phyloP scores from a whole-genome alignment of 2,113 vertebrate genomes.

The Nannospalax galili region DNA sequence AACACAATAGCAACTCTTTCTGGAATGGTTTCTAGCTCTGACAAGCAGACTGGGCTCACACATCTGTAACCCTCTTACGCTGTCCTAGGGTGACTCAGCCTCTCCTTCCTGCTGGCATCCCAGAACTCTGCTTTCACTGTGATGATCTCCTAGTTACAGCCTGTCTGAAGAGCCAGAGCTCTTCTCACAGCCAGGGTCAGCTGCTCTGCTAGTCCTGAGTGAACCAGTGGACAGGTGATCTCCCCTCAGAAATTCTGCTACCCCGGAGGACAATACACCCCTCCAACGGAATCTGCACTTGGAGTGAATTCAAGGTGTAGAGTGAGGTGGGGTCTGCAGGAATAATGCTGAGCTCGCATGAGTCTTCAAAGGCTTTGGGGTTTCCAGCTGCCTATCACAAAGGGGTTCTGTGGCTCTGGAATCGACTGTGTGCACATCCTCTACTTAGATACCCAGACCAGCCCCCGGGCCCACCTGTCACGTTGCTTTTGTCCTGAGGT shows the following conservation, averaged over 20 bases:
- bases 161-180: not conserved
- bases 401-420: not conserved
- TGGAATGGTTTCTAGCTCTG: not conserved
- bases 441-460: not conserved
- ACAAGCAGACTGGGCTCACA: not conserved
- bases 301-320: not conserved
- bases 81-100: not conserved
- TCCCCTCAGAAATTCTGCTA: not conserved
- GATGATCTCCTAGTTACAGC: not conserved
- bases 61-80: not conserved
- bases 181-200: not conserved
- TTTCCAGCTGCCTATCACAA: not conserved
- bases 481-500: not conserved
- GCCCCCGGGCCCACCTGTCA: accelerated
- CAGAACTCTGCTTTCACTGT: not conserved
- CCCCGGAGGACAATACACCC: not conserved
- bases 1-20: not conserved
- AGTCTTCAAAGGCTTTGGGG: not conserved
- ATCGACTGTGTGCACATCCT: no score
- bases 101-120: not conserved
- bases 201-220: not conserved
- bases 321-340: not conserved
- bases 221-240: not conserved
- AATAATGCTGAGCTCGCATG: not conserved
- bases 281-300: accelerated